Evolutionary conservation across 2,888 invertebrate species (phyloP).

Genomic region (Sialis lutaria): DNA sequence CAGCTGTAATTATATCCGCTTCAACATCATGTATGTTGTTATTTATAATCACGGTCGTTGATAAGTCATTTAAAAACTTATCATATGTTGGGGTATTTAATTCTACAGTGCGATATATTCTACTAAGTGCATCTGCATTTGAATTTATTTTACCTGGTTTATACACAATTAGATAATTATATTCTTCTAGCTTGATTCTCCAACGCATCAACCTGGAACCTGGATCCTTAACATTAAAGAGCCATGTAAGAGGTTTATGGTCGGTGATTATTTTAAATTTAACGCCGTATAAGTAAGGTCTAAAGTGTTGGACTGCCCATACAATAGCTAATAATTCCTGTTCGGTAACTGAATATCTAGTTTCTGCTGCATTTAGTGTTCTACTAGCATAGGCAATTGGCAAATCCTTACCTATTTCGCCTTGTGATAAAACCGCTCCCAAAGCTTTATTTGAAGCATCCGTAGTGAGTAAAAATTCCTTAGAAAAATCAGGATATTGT

Average conservation of each 20-base stretch:
- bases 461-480: not conserved
- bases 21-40: no score
- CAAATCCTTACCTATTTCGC: slow-evolving; percentile 1
- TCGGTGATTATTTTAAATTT: slow-evolving; percentile 10
- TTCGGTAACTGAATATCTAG: slow-evolving; percentile 4
- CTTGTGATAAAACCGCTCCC: not conserved
- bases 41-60: no score
- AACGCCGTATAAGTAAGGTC: slow-evolving; percentile 11
- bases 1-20: no score
- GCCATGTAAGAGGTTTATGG: slow-evolving; percentile 9
- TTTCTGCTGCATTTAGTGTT: not conserved
- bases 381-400: not conserved
- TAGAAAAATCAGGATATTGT: not conserved
- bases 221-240: slow-evolving; percentile 7
- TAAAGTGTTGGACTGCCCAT: slow-evolving; percentile 9
- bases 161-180: not conserved
- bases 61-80: no score
- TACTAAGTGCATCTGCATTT: not conserved
- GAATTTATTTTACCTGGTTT: not conserved
- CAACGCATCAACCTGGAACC: slow-evolving; percentile 7
- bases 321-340: slow-evolving; percentile 10
- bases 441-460: not conserved
- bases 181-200: slow-evolving; percentile 6
- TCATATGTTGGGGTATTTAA: no score
- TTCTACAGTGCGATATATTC: no score